Evolutionary conservation across 2,113 vertebrate species (phyloP).

Genomic region (Rhabdornis inornatus): DNA sequence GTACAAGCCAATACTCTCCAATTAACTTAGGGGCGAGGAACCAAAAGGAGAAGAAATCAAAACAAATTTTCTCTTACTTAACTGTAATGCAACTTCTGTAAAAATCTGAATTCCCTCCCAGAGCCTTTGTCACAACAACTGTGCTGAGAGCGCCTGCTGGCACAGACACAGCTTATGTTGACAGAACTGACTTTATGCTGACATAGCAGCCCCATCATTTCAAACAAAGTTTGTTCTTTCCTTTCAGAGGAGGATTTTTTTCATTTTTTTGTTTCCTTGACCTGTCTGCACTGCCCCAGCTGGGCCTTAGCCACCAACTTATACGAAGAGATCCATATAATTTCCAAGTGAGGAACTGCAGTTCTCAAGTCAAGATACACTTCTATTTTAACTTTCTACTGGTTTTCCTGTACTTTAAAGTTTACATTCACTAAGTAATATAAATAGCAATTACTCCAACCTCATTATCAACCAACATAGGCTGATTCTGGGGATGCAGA

Average conservation of each 20-base stretch:
- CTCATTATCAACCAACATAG: not conserved
- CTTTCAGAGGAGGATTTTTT: not conserved
- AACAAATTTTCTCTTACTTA: not conserved
- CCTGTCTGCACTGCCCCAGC: not conserved
- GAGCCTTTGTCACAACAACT: not conserved
- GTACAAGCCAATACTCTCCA: not conserved
- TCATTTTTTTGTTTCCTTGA: not conserved
- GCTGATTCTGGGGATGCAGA: not conserved
- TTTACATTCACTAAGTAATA: not conserved
- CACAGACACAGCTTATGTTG: not conserved
- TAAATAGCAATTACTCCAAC: not conserved
- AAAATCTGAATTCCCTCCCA: not conserved
- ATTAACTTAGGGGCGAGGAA: rapidly evolving
- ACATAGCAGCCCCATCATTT: not conserved
- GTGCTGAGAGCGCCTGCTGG: not conserved
- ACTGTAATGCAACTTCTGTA: not conserved
- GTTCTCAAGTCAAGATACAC: not conserved
- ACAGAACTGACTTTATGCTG: constrained; percentile 30
- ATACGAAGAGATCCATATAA: not conserved
- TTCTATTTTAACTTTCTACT: not conserved
- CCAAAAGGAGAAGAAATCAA: not conserved
- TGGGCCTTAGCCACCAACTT: not conserved
- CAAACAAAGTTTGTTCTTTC: not conserved
- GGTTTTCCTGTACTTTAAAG: not conserved
- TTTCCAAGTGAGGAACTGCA: not conserved